Base-by-base conservation (phyloP, 2,113 vertebrate species). In the Phasianus colchicus region DNA sequence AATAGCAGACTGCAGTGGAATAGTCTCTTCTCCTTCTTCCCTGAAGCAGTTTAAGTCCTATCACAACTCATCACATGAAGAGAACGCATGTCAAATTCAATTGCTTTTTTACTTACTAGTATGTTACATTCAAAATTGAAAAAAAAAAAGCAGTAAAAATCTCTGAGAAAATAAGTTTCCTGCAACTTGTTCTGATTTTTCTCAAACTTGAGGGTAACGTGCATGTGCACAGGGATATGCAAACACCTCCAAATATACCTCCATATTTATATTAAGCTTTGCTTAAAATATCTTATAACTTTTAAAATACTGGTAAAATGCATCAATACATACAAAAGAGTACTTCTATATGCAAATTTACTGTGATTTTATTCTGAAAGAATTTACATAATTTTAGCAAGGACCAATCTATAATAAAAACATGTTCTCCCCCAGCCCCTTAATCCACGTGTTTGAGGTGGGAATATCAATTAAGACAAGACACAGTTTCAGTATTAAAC, bases 141-240 rank as follows among this genome's bases (percentile, higher is more conserved):
- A 38, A 40, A 21, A 74, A 10, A 42, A 12, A 40, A 74, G 22
- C 18, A 66, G 13, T n/a, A 70, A 25, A 54, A 83, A 72, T 43
- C 27, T 42, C 4, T 11, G 36, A 75, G 48, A 29, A 19, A 90
- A 75, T 5, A 63, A 10, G 30, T 42, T 77, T 83, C 48, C 69
- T 58, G 42, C 19, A 88, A 43, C 20, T 63, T 42, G 3, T 34
- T 18, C 32, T 47, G n/a, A 19, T 66, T 75, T 40, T 64, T 57
- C 32, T 18, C 5, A 10, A 43, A 74, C 13, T 38, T 60, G n/a
- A 34, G n/a, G 61, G 25, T 14, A 38, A 27, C 9, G 6, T 24
- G 1, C 25, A 2, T 24, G 1, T 15, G 27, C 1, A 50, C 6
- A 64, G 16, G 29, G 13, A 34, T 4, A 64, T 7, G 38, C 11